A percentile compares a stretch with the other conserved stretches of the same genome.
Evolutionary conservation across 2,797 vertebrate species (phyloP).

Genomic region (Betta splendens): DNA sequence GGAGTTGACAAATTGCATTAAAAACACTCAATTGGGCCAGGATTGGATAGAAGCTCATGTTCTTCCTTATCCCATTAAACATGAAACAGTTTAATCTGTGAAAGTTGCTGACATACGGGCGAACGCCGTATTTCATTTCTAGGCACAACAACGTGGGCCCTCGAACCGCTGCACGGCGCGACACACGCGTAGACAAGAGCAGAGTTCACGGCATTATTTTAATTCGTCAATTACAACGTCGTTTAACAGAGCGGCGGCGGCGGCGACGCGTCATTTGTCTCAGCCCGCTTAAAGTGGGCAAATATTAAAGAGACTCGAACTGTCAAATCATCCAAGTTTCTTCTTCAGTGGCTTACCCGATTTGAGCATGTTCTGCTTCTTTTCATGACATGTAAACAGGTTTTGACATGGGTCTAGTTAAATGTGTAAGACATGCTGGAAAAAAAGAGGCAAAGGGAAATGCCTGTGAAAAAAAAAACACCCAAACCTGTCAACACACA

Average conservation of each 20-base stretch:
- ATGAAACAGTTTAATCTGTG: conserved; percentile 86
- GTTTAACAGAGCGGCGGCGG: conserved; percentile 37
- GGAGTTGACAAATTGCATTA: conserved; percentile 88
- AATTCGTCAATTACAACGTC: conserved; percentile 61
- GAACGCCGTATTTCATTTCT: conserved; percentile 68
- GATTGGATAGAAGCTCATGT: conserved; percentile 87
- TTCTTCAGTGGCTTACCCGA: conserved; percentile 77
- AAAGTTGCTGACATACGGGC: conserved; percentile 83
- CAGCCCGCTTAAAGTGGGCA: conserved; percentile 56
- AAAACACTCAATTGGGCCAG: conserved; percentile 86
- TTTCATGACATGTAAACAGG: conserved; percentile 87
- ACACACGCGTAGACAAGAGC: conserved; percentile 46
- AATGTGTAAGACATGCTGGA: conserved; percentile 80
- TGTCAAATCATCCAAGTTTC: conserved; percentile 82
- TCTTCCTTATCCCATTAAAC: conserved; percentile 87
- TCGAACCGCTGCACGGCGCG: conserved; percentile 30
- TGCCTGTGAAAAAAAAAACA: conserved; percentile 55
- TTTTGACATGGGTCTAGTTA: conserved; percentile 84
- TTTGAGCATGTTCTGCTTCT: conserved; percentile 82
- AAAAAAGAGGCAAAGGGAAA: conserved; percentile 67
- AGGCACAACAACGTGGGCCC: conserved; percentile 57
- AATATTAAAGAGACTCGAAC: conserved; percentile 72
- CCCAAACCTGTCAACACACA: conserved; percentile 84
- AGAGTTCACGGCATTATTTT: conserved; percentile 50
- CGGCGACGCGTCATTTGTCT: conserved; percentile 60